These are phyloP conservation scores for Callyntrura guangdongensis DNA, from an alignment of 2,888 invertebrate species.

Conservation along the genomic window DNA sequence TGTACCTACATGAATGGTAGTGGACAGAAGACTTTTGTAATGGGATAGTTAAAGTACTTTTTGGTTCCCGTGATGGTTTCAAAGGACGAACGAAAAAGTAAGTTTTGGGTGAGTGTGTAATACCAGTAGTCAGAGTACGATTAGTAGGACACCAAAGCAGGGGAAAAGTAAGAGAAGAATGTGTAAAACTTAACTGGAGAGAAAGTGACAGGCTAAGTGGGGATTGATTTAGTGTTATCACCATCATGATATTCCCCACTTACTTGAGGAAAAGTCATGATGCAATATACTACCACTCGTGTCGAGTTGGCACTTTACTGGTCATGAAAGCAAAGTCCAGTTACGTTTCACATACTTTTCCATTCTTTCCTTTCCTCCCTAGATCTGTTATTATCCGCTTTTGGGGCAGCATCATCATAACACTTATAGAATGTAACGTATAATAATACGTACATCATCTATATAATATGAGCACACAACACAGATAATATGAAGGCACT, in stretches of 20 bases:
- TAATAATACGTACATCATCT: background rate
- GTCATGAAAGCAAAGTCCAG: conserved; percentile 79
- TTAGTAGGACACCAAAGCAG: background rate
- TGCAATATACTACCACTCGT: conserved; percentile 49
- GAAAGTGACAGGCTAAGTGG: conserved; percentile 79
- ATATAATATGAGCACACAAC: background rate
- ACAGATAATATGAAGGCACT: background rate
- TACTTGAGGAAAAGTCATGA: conserved; percentile 70
- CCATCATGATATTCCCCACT: conserved; percentile 72
- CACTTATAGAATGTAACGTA: too few relatives aligned
- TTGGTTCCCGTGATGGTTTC: background rate
- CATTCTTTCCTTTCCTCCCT: conserved; percentile 47
- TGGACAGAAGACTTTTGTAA: conserved; percentile 23
- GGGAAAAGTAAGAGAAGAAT: conserved; percentile 22
- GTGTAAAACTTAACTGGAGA: conserved; percentile 75
- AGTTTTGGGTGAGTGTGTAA: background rate
- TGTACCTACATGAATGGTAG: background rate
- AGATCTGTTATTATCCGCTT: background rate
- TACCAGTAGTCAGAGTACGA: too few relatives aligned
- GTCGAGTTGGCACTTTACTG: conserved; percentile 75
- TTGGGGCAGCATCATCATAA: background rate
- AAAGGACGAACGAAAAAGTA: background rate
- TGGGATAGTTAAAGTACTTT: conserved; percentile 39
- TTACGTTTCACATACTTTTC: conserved; percentile 77
- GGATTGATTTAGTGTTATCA: conserved; percentile 82